Conservation (phyloP, 2,113 vertebrate species). For the Brachyhypopomus occidentalis region DNA sequence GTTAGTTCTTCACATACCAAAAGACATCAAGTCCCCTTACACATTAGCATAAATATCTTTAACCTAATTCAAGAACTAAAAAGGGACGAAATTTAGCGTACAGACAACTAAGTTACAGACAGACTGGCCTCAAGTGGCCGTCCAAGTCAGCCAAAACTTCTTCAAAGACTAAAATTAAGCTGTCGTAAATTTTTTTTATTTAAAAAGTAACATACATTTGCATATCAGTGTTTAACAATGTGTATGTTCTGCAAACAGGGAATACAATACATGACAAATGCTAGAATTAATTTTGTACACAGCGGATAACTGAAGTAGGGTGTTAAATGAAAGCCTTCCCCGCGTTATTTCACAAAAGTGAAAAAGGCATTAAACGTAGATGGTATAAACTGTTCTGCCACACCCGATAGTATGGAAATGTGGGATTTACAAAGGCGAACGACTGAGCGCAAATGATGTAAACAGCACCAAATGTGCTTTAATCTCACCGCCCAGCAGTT, state of each 20-base stretch:
- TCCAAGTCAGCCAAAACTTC: constrained; percentile 10
- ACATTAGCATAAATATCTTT: too few species aligned
- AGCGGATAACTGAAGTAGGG: neutral
- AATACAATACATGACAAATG: constrained; percentile 54
- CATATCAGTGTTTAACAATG: constrained; percentile 59
- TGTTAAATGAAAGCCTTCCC: neutral
- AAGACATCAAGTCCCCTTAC: too few species aligned
- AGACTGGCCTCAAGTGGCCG: too few species aligned
- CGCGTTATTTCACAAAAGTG: constrained; percentile 29
- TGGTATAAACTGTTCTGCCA: neutral
- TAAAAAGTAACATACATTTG: constrained; percentile 60
- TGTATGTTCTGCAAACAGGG: constrained; percentile 46
- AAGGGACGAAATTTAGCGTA: too few species aligned
- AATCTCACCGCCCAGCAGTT: too few species aligned
- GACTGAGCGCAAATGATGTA: neutral
- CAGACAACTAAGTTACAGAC: too few species aligned
- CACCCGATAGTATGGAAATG: neutral
- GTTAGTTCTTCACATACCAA: too few species aligned
- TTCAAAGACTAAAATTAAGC: constrained; percentile 17
- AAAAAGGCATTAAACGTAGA: constrained; percentile 3
- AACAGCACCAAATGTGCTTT: neutral
- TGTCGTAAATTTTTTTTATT: constrained; percentile 52
- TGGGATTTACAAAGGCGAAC: constrained; percentile 26
- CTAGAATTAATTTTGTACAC: constrained; percentile 10
- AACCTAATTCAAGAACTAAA: too few species aligned